These are phyloP conservation scores for Momotus momota DNA, from an alignment of 2,797 vertebrate species.

Conservation along the genomic window DNA sequence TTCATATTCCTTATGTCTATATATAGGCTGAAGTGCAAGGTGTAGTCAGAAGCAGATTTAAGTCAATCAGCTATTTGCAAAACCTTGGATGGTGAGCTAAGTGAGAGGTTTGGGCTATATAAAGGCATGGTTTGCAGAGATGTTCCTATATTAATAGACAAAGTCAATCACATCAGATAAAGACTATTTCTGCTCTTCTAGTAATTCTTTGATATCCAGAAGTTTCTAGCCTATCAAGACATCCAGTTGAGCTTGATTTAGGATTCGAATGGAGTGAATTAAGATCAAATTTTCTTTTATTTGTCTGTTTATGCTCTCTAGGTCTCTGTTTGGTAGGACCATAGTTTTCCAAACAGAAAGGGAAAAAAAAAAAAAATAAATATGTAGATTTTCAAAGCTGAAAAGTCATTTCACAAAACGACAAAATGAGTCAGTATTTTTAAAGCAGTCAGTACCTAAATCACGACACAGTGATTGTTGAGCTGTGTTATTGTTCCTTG, in stretches of 20 bases:
- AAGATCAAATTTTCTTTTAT: background rate
- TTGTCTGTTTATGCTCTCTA: background rate
- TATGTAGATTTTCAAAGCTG: background rate
- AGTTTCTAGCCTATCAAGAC: background rate
- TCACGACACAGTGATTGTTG: background rate
- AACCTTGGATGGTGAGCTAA: background rate
- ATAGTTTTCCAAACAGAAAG: background rate
- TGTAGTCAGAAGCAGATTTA: background rate
- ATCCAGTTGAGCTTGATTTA: background rate
- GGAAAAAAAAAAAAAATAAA: background rate
- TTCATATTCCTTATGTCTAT: background rate
- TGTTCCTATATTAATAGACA: background rate
- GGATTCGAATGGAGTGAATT: background rate
- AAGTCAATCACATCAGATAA: background rate
- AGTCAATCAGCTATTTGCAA: slow-evolving; percentile 19
- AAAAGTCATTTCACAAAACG: background rate
- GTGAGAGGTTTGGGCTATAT: background rate
- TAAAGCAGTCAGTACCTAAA: background rate
- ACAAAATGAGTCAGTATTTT: background rate
- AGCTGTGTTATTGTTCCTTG: background rate
- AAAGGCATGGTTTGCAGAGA: background rate
- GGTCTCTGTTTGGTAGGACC: background rate
- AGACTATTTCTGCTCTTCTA: background rate
- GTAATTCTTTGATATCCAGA: background rate
- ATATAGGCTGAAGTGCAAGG: background rate